phyloP scores from a whole-genome alignment of 2,113 vertebrate species.

The Australoheros scitulus region DNA sequence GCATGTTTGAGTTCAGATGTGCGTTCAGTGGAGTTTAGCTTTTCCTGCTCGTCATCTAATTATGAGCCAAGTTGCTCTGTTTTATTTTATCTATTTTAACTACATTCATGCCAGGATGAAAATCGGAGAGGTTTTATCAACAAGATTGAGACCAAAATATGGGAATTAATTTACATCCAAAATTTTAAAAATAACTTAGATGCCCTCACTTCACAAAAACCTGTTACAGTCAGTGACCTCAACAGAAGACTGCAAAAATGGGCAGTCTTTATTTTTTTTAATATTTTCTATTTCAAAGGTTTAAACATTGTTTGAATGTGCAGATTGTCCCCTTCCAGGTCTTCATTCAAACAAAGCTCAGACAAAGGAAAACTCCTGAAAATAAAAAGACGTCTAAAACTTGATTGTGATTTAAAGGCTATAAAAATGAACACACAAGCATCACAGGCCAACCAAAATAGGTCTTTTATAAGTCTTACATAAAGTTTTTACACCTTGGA shows the following conservation, averaged over 20 bases:
- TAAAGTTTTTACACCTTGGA: background rate
- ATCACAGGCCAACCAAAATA: background rate
- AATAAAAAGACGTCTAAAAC: background rate
- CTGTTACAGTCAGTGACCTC: background rate
- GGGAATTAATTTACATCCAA: background rate
- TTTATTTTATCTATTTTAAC: background rate
- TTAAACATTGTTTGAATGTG: background rate
- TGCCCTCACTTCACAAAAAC: background rate
- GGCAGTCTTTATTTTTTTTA: background rate
- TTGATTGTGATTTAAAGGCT: background rate
- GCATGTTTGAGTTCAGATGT: background rate
- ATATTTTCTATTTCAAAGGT: background rate
- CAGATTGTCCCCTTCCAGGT: accelerated
- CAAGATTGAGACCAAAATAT: constrained; percentile 14
- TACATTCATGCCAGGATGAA: constrained; percentile 1
- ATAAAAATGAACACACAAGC: background rate
- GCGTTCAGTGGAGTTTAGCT: background rate
- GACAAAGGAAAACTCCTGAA: background rate
- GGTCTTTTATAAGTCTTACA: too few relatives aligned
- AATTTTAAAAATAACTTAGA: background rate
- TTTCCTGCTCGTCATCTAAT: background rate
- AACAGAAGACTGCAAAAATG: background rate
- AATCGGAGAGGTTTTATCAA: background rate
- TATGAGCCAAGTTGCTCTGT: background rate
- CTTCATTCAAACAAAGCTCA: background rate